Evolutionary conservation across 23 tunicate genomes (phyloP).

Genomic region (Trididemnum clinides): DNA sequence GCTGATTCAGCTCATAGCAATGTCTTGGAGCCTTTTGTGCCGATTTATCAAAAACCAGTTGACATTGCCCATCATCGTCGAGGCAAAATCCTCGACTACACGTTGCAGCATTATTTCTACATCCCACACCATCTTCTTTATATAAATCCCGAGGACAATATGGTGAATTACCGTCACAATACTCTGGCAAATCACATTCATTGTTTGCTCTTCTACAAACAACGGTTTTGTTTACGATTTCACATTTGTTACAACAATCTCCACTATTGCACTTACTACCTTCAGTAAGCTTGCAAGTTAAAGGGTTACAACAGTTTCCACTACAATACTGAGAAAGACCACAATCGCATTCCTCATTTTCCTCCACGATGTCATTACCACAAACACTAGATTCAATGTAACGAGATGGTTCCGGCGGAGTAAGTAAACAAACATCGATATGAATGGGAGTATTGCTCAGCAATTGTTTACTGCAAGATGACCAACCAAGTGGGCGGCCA

Average conservation of each 20-base stretch:
- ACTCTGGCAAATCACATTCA: not conserved
- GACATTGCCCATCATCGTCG: conserved; percentile 49
- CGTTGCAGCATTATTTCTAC: conserved; percentile 18
- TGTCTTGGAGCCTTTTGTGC: too few species aligned
- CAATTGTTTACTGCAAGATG: too few species aligned
- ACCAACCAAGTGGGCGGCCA: too few species aligned
- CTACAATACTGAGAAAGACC: conserved; percentile 70
- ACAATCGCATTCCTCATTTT: conserved; percentile 93
- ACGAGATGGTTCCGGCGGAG: too few species aligned
- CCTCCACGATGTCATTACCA: conserved; percentile 91
- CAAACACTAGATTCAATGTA: too few species aligned
- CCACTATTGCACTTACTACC: not conserved
- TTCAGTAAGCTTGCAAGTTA: not conserved
- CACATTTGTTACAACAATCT: not conserved
- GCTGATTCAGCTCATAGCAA: too few species aligned
- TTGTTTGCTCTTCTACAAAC: not conserved
- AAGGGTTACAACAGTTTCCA: conserved; percentile 10
- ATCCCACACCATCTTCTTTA: conserved; percentile 42
- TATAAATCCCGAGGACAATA: conserved; percentile 50
- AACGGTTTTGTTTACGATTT: not conserved
- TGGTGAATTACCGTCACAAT: not conserved
- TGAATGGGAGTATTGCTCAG: too few species aligned
- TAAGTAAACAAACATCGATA: too few species aligned
- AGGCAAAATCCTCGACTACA: conserved; percentile 64
- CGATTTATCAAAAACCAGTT: conserved; percentile 52